Conservation (phyloP, 1,140 invertebrate species). For the Anastatus disparis region DNA sequence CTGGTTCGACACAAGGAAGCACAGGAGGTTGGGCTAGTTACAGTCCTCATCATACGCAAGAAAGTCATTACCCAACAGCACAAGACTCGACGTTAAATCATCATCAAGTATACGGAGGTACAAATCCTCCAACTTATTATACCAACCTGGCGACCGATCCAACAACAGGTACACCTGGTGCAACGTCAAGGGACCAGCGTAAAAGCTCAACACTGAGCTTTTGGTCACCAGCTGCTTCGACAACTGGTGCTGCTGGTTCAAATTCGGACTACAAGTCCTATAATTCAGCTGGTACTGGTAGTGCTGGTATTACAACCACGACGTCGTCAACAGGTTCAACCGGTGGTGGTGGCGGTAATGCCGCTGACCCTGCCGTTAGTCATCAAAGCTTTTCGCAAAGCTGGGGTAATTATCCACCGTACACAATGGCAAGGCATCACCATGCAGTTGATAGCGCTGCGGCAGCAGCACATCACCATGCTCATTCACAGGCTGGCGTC, state of each 20-base stretch:
- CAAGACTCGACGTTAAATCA: conserved; percentile 73
- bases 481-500: conserved; percentile 65
- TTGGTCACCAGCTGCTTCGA: conserved; percentile 74
- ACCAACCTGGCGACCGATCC: conserved; percentile 79
- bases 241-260: conserved; percentile 59
- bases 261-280: conserved; percentile 73
- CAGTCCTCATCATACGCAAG: conserved; percentile 64
- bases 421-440: conserved; percentile 70
- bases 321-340: conserved; percentile 71
- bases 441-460: conserved; percentile 61
- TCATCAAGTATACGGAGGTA: conserved; percentile 70
- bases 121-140: conserved; percentile 80
- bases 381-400: conserved; percentile 79
- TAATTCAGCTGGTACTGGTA: conserved; percentile 62
- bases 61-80: conserved; percentile 63
- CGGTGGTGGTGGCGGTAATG: conserved; percentile 62
- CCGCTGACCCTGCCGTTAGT: conserved; percentile 68
- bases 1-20: conserved; percentile 68
- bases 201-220: conserved; percentile 71
- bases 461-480: conserved; percentile 66
- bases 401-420: conserved; percentile 80
- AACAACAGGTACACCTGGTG: conserved; percentile 42
- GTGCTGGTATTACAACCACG: conserved; percentile 57
- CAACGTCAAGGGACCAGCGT: conserved; percentile 69
- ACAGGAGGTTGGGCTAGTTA: conserved; percentile 58